phyloP scores from a whole-genome alignment of 2,113 vertebrate genomes.

The Chinchilla lanigera region DNA sequence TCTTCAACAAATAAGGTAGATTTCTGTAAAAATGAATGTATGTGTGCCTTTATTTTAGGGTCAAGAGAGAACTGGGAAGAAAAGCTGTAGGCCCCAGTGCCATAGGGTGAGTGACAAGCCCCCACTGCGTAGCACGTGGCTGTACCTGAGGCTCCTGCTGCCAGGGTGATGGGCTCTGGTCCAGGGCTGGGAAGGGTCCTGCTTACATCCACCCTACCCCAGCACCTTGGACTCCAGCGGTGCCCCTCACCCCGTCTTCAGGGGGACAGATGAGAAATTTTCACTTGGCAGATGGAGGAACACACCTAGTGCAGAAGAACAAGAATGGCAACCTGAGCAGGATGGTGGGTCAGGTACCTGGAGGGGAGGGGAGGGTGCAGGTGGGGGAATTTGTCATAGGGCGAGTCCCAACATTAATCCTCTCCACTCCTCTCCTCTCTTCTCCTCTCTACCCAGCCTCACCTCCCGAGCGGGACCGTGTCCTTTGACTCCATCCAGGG shows the following conservation, averaged over 20 bases:
- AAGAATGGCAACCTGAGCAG: neutral
- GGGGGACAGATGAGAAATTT: neutral
- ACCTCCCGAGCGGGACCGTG: neutral
- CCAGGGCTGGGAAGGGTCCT: neutral
- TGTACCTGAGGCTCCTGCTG: neutral
- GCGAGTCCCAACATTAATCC: neutral
- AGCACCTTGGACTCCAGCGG: neutral
- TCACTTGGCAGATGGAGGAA: neutral
- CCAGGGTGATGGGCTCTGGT: neutral
- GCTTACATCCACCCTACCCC: neutral
- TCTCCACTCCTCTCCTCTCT: neutral
- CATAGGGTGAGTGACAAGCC: neutral
- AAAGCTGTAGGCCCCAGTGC: neutral
- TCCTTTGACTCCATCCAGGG: neutral
- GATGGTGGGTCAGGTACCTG: neutral
- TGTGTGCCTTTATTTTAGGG: neutral
- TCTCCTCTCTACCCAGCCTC: neutral
- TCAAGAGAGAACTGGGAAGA: neutral
- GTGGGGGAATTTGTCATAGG: neutral
- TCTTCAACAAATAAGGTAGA: conserved; percentile 61
- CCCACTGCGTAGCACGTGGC: neutral
- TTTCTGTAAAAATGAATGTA: conserved; percentile 5
- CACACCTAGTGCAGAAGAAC: neutral
- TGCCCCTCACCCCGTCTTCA: neutral
- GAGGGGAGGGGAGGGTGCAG: neutral